These are phyloP conservation scores for Cynocephalus volans DNA, from an alignment of 2,113 vertebrate genomes.

Conservation along the genomic window DNA sequence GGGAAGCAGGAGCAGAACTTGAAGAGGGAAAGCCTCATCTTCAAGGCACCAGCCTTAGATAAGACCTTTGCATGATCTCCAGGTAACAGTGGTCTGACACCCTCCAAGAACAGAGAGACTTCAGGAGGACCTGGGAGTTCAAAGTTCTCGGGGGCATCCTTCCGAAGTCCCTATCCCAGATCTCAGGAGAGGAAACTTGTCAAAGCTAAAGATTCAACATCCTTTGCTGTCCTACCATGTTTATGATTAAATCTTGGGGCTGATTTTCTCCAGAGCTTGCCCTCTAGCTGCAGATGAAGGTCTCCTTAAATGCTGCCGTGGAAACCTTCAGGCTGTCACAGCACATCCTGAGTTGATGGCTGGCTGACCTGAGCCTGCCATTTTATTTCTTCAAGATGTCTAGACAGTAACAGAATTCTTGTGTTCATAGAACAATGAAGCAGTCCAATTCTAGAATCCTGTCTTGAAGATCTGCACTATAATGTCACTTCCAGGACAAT, in stretches of 20 bases:
- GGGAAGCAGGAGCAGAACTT: neutral
- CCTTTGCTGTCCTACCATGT: neutral
- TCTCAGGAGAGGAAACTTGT: neutral
- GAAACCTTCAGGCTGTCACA: neutral
- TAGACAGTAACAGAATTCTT: neutral
- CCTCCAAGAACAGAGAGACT: neutral
- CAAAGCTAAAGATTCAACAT: neutral
- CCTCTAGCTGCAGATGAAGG: neutral
- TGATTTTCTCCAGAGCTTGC: neutral
- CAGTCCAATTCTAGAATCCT: neutral
- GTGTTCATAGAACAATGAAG: neutral
- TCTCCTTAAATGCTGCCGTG: neutral
- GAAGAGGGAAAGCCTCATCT: neutral
- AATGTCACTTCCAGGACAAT: neutral
- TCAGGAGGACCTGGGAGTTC: neutral
- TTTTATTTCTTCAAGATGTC: neutral
- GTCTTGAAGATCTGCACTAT: neutral
- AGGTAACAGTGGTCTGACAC: rapidly evolving
- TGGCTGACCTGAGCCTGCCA: neutral
- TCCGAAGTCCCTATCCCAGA: neutral
- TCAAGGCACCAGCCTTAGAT: neutral
- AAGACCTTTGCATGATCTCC: neutral
- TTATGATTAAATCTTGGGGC: neutral
- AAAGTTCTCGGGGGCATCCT: neutral
- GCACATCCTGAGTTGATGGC: neutral